These are phyloP conservation scores for Anas acuta DNA, from an alignment of 2,797 vertebrate species.

Conservation along the genomic window DNA sequence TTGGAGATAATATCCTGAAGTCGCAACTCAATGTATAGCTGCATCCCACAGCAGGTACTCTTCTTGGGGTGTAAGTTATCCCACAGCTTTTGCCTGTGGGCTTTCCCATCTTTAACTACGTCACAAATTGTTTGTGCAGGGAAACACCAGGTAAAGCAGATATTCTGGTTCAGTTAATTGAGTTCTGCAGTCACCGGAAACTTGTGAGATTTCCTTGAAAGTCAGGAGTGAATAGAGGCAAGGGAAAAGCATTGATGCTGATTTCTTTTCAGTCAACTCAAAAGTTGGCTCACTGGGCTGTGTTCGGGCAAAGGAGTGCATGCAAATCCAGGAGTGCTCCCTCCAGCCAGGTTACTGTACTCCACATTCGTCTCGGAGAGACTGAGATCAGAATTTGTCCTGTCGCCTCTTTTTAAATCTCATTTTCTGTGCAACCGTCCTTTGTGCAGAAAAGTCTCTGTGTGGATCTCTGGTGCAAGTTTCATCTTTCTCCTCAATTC, in stretches of 20 bases:
- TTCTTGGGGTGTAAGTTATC: neutral
- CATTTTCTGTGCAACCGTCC: conserved; percentile 7
- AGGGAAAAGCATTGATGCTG: neutral
- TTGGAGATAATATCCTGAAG: neutral
- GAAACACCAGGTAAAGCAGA: neutral
- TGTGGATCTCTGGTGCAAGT: neutral
- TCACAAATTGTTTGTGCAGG: neutral
- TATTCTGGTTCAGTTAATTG: neutral
- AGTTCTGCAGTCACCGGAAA: neutral
- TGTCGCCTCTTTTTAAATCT: neutral
- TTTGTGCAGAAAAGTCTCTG: conserved; percentile 31
- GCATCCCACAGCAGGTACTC: neutral
- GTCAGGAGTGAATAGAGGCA: neutral
- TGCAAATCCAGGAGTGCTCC: conserved; percentile 10
- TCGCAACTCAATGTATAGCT: neutral
- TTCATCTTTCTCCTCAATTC: conserved; percentile 5
- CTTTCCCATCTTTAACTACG: neutral
- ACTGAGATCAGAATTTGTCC: conserved; percentile 9
- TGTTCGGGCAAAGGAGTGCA: neutral
- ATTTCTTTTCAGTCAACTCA: neutral
- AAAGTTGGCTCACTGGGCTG: neutral
- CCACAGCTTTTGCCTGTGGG: neutral
- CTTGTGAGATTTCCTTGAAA: neutral
- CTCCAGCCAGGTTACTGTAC: conserved; percentile 18
- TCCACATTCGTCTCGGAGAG: neutral